These are phyloP conservation scores for Geotrypetes seraphini DNA, from an alignment of 2,797 vertebrate species.

Conservation along the genomic window DNA sequence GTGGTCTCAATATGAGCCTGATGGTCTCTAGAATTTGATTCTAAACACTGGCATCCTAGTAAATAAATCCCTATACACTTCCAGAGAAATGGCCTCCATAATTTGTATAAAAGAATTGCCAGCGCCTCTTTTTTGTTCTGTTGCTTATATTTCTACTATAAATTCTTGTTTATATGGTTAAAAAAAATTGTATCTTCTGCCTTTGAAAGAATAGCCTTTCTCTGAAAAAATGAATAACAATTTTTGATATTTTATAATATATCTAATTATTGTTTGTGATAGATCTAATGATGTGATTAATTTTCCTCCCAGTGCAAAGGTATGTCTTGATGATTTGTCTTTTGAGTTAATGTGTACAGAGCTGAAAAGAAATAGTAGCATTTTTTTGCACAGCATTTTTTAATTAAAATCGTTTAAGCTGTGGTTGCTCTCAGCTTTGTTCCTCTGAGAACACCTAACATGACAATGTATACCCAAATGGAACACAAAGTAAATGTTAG, in stretches of 20 bases:
- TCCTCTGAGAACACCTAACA: constrained; percentile 18
- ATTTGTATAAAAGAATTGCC: no score
- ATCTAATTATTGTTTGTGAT: constrained; percentile 27
- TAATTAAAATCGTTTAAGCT: constrained; percentile 15
- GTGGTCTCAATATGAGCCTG: no score
- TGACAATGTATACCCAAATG: constrained; percentile 6
- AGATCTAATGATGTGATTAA: constrained; percentile 24
- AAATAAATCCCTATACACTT: no score
- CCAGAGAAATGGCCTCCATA: no score
- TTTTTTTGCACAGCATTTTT: constrained; percentile 14
- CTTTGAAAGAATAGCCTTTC: constrained; percentile 7
- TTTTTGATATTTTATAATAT: constrained; percentile 16
- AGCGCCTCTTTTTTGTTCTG: no score
- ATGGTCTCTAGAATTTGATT: no score
- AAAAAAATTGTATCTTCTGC: no score
- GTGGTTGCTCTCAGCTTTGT: constrained; percentile 8
- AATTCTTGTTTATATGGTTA: no score
- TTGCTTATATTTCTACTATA: no score
- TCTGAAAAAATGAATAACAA: constrained; percentile 22
- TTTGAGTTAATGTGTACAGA: constrained; percentile 22
- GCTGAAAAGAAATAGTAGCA: constrained; percentile 10
- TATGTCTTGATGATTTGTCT: constrained; percentile 20
- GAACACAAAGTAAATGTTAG: constrained; percentile 15
- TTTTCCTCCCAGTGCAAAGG: background rate
- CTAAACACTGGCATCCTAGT: no score